Conservation (phyloP, 2,888 invertebrate species). For the Nematopogon swammerdamellus region DNA sequence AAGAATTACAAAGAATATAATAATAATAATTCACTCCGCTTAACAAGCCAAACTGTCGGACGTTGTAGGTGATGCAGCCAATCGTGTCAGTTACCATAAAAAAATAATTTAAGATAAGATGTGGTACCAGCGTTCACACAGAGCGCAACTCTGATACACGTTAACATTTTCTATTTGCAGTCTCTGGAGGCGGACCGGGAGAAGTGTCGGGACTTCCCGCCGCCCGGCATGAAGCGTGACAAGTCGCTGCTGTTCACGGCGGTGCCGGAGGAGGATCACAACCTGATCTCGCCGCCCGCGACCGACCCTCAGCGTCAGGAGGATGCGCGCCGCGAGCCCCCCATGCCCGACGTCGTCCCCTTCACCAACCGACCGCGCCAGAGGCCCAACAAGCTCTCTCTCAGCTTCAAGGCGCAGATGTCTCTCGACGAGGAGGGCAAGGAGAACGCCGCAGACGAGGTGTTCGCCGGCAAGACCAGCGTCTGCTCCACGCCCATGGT, state of each 20-base stretch:
- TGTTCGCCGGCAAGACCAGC: slow-evolving; percentile 67
- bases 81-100: too few relatives aligned
- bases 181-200: slow-evolving; percentile 44
- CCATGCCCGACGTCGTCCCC: slow-evolving; percentile 50
- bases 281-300: slow-evolving; percentile 42
- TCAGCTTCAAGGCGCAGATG: slow-evolving; percentile 55
- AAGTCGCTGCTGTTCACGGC: slow-evolving; percentile 79
- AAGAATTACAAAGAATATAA: too few relatives aligned
- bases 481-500: slow-evolving; percentile 77
- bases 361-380: slow-evolving; percentile 47
- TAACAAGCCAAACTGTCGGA: too few relatives aligned
- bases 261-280: slow-evolving; percentile 73
- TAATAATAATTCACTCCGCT: too few relatives aligned
- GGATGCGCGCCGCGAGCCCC: slow-evolving; percentile 21
- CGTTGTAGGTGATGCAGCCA: too few relatives aligned
- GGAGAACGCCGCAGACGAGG: slow-evolving; percentile 37
- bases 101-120: too few relatives aligned
- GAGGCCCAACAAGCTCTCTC: slow-evolving; percentile 54
- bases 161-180: too few relatives aligned
- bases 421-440: slow-evolving; percentile 56
- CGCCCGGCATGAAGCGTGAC: slow-evolving; percentile 68
- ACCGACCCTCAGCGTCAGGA: slow-evolving; percentile 9
- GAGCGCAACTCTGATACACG: too few relatives aligned
- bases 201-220: slow-evolving; percentile 45
- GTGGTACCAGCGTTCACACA: too few relatives aligned